Evolutionary conservation across 1,140 invertebrate genomes (phyloP), one percentile per base, ranked within the genome.

Genomic region (Cherax quadricarinatus): DNA sequence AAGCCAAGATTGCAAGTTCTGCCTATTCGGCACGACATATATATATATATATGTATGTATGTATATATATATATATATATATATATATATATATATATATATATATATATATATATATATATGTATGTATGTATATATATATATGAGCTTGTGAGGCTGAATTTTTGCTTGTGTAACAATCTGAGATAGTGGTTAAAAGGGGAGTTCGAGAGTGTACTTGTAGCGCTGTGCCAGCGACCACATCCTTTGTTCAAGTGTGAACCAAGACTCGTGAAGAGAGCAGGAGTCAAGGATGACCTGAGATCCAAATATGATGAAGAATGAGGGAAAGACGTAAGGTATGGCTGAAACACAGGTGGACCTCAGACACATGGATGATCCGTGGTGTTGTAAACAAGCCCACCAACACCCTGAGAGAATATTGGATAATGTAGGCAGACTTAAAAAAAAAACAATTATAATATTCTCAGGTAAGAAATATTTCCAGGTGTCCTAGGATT

Each of bases 401-500:
- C 57, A 83, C 51, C 81, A 60, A 14, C 81, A 10, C 53, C 53
- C 53, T 14, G 24, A 60, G 51, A 57, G 81, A 53, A 83, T 60
- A 60, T 53, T 30, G 21, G 9, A 60, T n/a, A 83, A 30, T 48
- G 57, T 60, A 60, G 51, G n/a, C 51, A 81, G 49, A 57, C 53
- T 83, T 30, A 57, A 60, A 83, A 83, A 57, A 41, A 41, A 41
- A 41, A 30, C 57, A n/a, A 60, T 83, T 30, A 83, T 53, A 53
- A 83, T 83, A 83, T 83, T 83, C 57, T 60, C 12, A 60, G 51
- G 81, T n/a, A 83, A 57, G 57, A 75, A 75, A 75, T 75, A 12
- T 75, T 12, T 75, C 12, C 24, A 12, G 70, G 5, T 6, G 70
- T 41, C 78, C 85, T 91, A 91, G 14, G 90, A 91, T 48, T 95